Percentiles rank a stretch among this genome's conserved stretches.
phyloP scores from a whole-genome alignment of 2,888 invertebrate genomes.

The Pharmacophagus antenor region DNA sequence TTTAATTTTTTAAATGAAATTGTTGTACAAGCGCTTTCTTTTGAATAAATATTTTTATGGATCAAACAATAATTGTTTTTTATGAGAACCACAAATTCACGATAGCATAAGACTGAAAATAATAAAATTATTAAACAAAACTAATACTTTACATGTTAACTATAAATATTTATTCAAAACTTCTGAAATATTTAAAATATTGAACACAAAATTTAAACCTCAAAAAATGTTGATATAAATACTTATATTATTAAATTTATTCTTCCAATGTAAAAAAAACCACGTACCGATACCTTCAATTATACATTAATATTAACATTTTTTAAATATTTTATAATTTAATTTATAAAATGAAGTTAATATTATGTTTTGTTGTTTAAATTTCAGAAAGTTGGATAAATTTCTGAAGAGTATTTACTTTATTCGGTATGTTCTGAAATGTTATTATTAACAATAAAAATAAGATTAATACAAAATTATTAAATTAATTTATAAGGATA shows the following conservation, averaged over 20 bases:
- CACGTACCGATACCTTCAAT: neutral
- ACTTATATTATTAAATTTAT: neutral
- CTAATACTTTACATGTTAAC: neutral
- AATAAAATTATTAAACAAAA: conserved; percentile 25
- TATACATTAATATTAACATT: neutral
- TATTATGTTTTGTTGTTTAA: too few relatives aligned
- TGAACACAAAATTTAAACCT: too few relatives aligned
- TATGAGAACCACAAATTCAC: conserved; percentile 29
- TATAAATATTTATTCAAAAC: neutral
- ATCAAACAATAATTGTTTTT: conserved; percentile 5
- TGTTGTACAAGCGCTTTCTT: conserved; percentile 10
- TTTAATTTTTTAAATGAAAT: conserved; percentile 2
- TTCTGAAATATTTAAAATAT: too few relatives aligned
- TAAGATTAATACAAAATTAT: too few relatives aligned
- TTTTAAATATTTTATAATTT: neutral
- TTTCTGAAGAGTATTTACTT: neutral
- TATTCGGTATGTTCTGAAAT: neutral
- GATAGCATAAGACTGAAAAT: conserved; percentile 67
- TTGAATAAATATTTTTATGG: conserved; percentile 15
- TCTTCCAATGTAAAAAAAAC: neutral
- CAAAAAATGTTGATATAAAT: too few relatives aligned
- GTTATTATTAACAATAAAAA: too few relatives aligned
- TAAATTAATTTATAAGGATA: too few relatives aligned
- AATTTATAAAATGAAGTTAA: neutral
- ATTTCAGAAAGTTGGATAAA: too few relatives aligned